A percentile compares a stretch with the other conserved stretches of the same genome.
Conservation (phyloP, 2,113 vertebrate genomes). For the Danio rerio region DNA sequence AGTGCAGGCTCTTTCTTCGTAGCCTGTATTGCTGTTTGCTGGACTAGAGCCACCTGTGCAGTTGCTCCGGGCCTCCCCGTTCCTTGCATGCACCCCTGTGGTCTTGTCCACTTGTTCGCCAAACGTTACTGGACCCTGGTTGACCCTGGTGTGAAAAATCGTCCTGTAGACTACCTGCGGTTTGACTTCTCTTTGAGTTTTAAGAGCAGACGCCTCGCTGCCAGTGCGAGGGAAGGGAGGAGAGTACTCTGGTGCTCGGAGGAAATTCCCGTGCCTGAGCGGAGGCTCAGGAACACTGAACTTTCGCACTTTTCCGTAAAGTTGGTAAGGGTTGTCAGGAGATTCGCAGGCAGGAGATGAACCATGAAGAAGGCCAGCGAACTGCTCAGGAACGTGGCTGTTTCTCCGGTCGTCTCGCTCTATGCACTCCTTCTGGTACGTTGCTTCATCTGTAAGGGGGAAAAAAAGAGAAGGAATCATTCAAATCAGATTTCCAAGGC, state of each 20-base stretch:
- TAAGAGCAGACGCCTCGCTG: slow-evolving; percentile 69
- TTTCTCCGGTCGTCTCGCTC: slow-evolving; percentile 80
- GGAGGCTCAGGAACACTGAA: slow-evolving; percentile 63
- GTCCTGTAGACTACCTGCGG: slow-evolving; percentile 92
- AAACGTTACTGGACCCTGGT: slow-evolving; percentile 70
- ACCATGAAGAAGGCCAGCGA: slow-evolving; percentile 94
- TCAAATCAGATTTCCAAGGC: background rate
- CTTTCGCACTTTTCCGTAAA: slow-evolving; percentile 82
- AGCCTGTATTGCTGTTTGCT: slow-evolving; percentile 67
- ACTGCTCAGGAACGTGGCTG: slow-evolving; percentile 87
- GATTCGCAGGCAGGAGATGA: slow-evolving; percentile 93
- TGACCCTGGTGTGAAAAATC: slow-evolving; percentile 89
- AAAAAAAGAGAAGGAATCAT: background rate
- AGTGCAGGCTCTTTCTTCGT: slow-evolving; percentile 92
- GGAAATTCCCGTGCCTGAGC: slow-evolving; percentile 66
- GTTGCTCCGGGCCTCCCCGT: slow-evolving; percentile 76
- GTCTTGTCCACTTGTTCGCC: slow-evolving; percentile 53
- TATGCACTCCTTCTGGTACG: slow-evolving; percentile 65
- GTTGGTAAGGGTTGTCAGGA: slow-evolving; percentile 90
- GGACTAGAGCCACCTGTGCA: slow-evolving; percentile 68
- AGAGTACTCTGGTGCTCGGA: slow-evolving; percentile 67
- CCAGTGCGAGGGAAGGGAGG: slow-evolving; percentile 65
- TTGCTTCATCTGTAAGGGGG: slow-evolving; percentile 66
- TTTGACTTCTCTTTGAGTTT: slow-evolving; percentile 76
- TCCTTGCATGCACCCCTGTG: slow-evolving; percentile 62